These are phyloP conservation scores for Blera fallax DNA, from an alignment of 2,888 invertebrate genomes.

Conservation along the genomic window DNA sequence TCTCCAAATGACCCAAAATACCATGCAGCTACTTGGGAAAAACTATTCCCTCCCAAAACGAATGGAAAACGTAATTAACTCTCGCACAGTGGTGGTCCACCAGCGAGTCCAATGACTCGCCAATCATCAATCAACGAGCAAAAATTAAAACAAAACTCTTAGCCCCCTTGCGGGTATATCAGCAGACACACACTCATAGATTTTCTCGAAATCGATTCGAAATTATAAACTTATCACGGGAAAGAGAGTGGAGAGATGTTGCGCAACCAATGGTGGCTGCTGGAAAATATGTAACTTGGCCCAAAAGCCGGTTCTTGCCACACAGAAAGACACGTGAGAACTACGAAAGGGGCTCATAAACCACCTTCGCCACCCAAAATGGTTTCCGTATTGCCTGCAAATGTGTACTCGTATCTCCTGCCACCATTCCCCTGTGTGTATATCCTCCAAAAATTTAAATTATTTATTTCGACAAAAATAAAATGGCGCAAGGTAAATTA, in stretches of 20 bases:
- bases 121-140: constrained; percentile 57
- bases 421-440: too few relatives aligned
- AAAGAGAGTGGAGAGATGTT: constrained; percentile 58
- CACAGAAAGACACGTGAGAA: constrained; percentile 45
- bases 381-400: constrained; percentile 46
- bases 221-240: constrained; percentile 23
- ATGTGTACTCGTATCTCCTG: too few relatives aligned
- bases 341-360: constrained; percentile 46
- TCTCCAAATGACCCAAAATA: neutral
- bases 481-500: constrained; percentile 44
- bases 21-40: neutral
- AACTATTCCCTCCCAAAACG: constrained; percentile 1
- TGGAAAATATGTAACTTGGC: constrained; percentile 9
- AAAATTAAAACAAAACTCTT: constrained; percentile 41
- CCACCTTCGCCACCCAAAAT: constrained; percentile 64
- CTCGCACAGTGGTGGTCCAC: constrained; percentile 24
- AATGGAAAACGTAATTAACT: constrained; percentile 26
- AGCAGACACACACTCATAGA: neutral
- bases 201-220: constrained; percentile 30
- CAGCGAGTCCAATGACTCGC: constrained; percentile 13
- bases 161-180: constrained; percentile 41
- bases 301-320: constrained; percentile 59
- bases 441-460: constrained; percentile 44
- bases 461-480: constrained; percentile 22
- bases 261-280: constrained; percentile 19